Conservation (phyloP, 2,888 invertebrate genomes). For the Alloscopus bannaensis region DNA sequence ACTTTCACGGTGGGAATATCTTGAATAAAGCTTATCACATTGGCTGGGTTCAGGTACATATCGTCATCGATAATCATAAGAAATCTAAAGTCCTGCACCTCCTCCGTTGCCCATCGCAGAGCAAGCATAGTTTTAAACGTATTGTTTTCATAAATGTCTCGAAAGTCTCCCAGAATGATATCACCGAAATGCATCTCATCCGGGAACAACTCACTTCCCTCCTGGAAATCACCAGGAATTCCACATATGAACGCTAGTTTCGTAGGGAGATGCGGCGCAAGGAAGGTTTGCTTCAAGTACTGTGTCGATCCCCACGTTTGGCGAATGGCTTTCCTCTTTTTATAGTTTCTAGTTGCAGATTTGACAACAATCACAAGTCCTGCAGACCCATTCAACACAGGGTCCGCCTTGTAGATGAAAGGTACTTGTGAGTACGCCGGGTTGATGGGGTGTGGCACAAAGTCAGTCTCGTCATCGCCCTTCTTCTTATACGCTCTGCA, state of each 20-base stretch:
- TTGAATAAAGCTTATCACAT: conserved; percentile 18
- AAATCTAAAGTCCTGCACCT: conserved; percentile 36
- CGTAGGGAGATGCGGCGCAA: conserved; percentile 29
- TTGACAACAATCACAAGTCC: conserved; percentile 81
- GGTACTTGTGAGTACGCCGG: conserved; percentile 15
- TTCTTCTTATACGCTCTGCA: no score
- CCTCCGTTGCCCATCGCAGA: conserved; percentile 82
- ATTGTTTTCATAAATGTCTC: conserved; percentile 87
- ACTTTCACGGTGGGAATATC: conserved; percentile 10
- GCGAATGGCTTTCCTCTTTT: conserved; percentile 82
- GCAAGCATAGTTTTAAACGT: conserved; percentile 91
- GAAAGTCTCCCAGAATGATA: conserved; percentile 85
- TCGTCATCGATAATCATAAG: conserved; percentile 62
- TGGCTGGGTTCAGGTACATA: conserved; percentile 41
- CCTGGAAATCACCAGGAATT: conserved; percentile 1
- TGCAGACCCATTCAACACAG: not conserved
- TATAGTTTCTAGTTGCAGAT: conserved; percentile 82
- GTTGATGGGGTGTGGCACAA: conserved; percentile 18
- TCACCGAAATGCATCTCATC: conserved; percentile 78
- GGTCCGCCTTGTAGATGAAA: conserved; percentile 26
- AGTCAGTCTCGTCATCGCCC: not conserved
- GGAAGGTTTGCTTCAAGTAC: conserved; percentile 28
- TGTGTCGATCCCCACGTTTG: conserved; percentile 82
- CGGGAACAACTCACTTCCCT: conserved; percentile 16
- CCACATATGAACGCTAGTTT: conserved; percentile 69